Conservation (phyloP, 2,113 vertebrate genomes). For the Oreocharis arfaki region DNA sequence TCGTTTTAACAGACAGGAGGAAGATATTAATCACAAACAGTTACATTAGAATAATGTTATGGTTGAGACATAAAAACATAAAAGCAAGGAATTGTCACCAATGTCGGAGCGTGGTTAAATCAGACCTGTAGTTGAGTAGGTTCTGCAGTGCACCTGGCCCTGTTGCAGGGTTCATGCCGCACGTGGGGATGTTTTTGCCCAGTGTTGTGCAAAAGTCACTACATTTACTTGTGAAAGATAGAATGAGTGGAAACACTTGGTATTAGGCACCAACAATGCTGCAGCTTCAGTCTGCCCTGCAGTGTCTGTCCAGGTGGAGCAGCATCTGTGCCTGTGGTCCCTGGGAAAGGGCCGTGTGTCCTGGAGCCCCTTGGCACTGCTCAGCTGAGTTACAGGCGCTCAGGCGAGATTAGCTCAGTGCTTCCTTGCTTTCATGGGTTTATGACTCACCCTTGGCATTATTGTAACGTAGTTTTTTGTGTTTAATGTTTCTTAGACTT, state of each 20-base stretch:
- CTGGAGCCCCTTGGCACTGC: fast-evolving
- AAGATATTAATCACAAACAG: slow-evolving; percentile 46
- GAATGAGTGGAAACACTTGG: neutral
- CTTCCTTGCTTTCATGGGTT: slow-evolving; percentile 69
- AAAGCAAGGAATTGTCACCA: neutral
- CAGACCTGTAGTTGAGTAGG: neutral
- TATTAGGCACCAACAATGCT: fast-evolving
- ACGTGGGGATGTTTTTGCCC: neutral
- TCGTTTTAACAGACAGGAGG: neutral
- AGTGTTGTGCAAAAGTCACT: fast-evolving
- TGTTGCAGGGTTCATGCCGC: neutral
- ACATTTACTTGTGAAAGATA: fast-evolving
- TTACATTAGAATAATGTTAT: slow-evolving; percentile 59
- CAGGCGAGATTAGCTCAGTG: neutral
- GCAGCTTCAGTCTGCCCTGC: neutral
- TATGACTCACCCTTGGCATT: slow-evolving; percentile 56
- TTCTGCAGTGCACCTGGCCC: neutral
- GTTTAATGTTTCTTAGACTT: slow-evolving; percentile 83
- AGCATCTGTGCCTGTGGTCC: neutral
- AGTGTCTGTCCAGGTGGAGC: neutral
- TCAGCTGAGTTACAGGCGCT: fast-evolving
- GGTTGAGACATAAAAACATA: slow-evolving; percentile 45
- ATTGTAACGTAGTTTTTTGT: slow-evolving; percentile 80
- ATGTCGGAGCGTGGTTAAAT: neutral
- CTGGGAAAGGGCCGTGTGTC: neutral